Conservation (phyloP, 1,140 invertebrate species). For the Asobara japonica region DNA sequence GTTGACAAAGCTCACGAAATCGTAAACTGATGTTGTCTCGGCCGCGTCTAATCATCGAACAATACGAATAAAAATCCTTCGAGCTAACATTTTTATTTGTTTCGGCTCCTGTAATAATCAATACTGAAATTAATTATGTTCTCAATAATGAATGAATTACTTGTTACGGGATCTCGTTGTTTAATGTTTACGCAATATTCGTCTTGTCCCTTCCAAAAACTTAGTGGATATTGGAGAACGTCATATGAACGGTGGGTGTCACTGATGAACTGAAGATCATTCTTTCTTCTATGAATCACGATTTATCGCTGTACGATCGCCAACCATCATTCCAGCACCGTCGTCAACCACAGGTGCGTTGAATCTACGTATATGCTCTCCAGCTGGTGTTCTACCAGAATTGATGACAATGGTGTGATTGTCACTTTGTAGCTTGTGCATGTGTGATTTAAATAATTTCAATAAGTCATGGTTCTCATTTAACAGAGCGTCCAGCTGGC, state of each 20-base stretch:
- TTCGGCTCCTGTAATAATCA: conserved; percentile 28
- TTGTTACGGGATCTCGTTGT: too few relatives aligned
- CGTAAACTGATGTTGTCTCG: conserved; percentile 25
- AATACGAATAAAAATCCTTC: too few relatives aligned
- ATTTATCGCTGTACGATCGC: conserved; percentile 39
- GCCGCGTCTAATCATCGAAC: conserved; percentile 48
- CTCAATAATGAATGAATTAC: too few relatives aligned
- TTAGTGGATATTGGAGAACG: too few relatives aligned
- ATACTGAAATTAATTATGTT: too few relatives aligned
- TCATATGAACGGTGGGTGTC: too few relatives aligned
- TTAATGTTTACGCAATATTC: too few relatives aligned
- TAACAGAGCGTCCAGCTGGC: too few relatives aligned
- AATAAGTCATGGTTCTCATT: too few relatives aligned
- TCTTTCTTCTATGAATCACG: conserved; percentile 44
- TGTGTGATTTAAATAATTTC: too few relatives aligned
- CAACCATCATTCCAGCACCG: conserved; percentile 4
- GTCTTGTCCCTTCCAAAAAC: too few relatives aligned
- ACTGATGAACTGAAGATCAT: too few relatives aligned
- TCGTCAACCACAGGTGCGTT: conserved; percentile 7
- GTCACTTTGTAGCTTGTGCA: conserved; percentile 16
- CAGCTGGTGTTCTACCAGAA: background rate
- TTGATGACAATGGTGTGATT: background rate
- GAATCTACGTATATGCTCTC: conserved; percentile 8
- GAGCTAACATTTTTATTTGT: conserved; percentile 51
- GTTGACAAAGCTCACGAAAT: conserved; percentile 42